A percentile compares a stretch with the other conserved stretches of the same genome.
Evolutionary conservation across 2,113 vertebrate species (phyloP).

Genomic region (Spheniscus mendiculus): DNA sequence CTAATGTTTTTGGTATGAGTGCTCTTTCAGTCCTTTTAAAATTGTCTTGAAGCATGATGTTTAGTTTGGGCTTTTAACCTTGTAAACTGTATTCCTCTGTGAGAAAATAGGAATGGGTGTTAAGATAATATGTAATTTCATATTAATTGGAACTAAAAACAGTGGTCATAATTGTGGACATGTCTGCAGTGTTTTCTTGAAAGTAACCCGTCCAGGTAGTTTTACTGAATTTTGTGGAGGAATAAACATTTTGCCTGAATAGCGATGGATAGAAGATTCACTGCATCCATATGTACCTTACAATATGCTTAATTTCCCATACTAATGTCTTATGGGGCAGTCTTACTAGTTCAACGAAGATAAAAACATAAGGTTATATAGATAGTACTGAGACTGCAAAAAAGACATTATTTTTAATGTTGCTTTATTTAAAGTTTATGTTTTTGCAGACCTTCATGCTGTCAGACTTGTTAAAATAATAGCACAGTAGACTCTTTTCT

Average conservation of each 20-base stretch:
- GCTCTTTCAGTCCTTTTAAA: neutral
- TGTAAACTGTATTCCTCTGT: neutral
- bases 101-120: neutral
- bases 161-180: neutral
- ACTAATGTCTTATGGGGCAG: neutral
- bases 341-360: neutral
- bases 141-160: neutral
- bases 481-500: neutral
- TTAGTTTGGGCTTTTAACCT: neutral
- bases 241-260: neutral
- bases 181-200: neutral
- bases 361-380: neutral
- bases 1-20: neutral
- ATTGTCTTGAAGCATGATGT: neutral
- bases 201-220: neutral
- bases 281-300: neutral
- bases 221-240: neutral
- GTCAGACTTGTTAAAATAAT: neutral
- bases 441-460: neutral
- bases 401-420: neutral
- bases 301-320: neutral
- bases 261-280: neutral
- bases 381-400: neutral
- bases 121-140: neutral
- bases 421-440: neutral